These are phyloP conservation scores for Trichopria drosophilae DNA, from an alignment of 2,888 invertebrate genomes.

Conservation along the genomic window DNA sequence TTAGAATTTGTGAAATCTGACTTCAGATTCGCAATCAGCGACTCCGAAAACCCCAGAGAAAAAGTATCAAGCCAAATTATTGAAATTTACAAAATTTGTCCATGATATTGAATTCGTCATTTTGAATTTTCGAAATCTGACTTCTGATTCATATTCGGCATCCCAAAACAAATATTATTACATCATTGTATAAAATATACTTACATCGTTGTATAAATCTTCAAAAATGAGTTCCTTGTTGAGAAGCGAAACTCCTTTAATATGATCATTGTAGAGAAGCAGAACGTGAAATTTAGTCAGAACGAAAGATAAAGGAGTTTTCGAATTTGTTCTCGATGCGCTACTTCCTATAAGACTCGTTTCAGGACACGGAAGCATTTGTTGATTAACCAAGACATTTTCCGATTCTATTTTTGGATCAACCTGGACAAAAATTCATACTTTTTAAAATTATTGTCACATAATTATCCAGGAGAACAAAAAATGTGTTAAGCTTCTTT, in stretches of 20 bases:
- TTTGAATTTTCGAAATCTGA: too few relatives aligned
- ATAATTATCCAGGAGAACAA: too few relatives aligned
- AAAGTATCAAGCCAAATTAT: too few relatives aligned
- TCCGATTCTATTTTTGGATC: conserved; percentile 52
- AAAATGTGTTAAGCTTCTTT: too few relatives aligned
- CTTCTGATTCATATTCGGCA: too few relatives aligned
- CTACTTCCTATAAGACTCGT: conserved; percentile 48
- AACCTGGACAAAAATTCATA: conserved; percentile 41
- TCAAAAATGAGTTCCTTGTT: conserved; percentile 86
- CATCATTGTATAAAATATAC: conserved; percentile 30
- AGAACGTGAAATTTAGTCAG: conserved; percentile 90
- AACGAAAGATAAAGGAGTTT: conserved; percentile 73
- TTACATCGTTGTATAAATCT: conserved; percentile 74
- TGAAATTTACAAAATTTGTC: too few relatives aligned
- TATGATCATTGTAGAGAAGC: conserved; percentile 78
- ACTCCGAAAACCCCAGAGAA: too few relatives aligned
- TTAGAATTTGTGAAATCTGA: too few relatives aligned
- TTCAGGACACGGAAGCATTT: conserved; percentile 52
- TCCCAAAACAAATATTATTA: too few relatives aligned
- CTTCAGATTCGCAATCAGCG: too few relatives aligned
- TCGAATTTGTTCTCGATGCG: conserved; percentile 38
- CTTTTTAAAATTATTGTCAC: too few relatives aligned
- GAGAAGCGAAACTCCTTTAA: conserved; percentile 81
- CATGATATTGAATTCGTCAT: too few relatives aligned
- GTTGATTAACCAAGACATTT: conserved; percentile 52